Conservation (phyloP, 92 coral and sea anemone genomes). For the Heteractis magnifica region DNA sequence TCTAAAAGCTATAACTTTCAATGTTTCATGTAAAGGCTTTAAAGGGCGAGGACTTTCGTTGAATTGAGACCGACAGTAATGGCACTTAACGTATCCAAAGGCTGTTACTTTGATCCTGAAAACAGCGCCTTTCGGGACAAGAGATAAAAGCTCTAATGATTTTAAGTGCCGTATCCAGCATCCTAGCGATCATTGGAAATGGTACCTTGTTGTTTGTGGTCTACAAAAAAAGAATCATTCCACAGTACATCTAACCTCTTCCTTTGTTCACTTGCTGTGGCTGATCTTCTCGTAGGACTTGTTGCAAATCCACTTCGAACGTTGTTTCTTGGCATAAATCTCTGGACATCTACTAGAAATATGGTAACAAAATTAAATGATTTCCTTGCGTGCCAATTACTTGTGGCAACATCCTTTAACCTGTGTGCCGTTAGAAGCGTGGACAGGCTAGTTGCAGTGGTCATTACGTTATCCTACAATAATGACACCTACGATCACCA, state of each 20-base stretch:
- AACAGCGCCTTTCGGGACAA: not conserved
- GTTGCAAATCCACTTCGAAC: conserved; percentile 8
- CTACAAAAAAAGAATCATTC: conserved; percentile 15
- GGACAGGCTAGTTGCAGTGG: conserved; percentile 24
- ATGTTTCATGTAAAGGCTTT: too few relatives aligned
- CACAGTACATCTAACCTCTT: conserved; percentile 12
- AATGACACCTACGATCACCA: not conserved
- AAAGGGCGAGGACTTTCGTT: too few relatives aligned
- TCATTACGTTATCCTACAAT: not conserved
- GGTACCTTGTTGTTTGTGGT: not conserved
- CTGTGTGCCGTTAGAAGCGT: conserved; percentile 14
- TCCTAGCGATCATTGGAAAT: conserved; percentile 17
- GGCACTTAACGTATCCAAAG: not conserved
- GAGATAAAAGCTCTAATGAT: not conserved
- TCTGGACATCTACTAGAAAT: not conserved
- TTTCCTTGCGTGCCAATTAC: conserved; percentile 2
- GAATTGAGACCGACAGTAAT: not conserved
- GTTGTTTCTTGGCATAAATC: not conserved
- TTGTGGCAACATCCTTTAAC: conserved; percentile 18
- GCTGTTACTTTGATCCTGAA: not conserved
- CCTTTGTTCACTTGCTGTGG: conserved; percentile 20
- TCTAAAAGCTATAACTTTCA: too few relatives aligned
- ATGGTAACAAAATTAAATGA: not conserved
- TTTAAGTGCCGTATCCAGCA: not conserved
- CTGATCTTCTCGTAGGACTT: conserved; percentile 19